Evolutionary conservation across 2,113 vertebrate genomes (phyloP), one percentile per base, ranked within the genome.

Genomic region (Myrmecobius fasciatus): DNA sequence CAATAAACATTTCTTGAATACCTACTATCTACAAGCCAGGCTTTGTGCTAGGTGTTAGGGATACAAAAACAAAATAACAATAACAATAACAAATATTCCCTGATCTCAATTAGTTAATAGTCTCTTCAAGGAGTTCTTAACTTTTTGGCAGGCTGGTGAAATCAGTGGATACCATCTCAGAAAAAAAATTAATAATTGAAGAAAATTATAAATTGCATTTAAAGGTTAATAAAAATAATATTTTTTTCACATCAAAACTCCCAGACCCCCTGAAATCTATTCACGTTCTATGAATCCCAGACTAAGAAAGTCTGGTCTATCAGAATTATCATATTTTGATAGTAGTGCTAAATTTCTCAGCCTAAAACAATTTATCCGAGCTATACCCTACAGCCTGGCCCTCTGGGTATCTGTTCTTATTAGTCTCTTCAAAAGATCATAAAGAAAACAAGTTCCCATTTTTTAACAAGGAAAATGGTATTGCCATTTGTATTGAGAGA

Each of bases 361-460:
- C 6, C 49, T 36, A 11, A 92, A 93, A 92, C 24, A 89, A 92
- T 90, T 92, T 83, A 75, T 5, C 3, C 90, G 36, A 49, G 26
- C 2, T 14, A 0, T 88, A 0, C 52, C 53, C 93, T n/a, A 10
- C 91, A 93, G 89, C 25, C 83, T 90, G 17, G 20, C 52, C 53
- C 60, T 93, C 56, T 91, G 43, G 47, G n/a, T 94, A 91, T n/a
- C 56, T 92, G 20, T 60, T 36, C 14, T 53, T 75, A 93, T 89
- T 94, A 96, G 88, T 96, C 53, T 94, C 8, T 49, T 53, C 94
- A 89, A 90, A 49, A 89, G 53, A 53, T 20, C 93, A 25, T 51
- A 94, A 0, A 91, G 43, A 92, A 97, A 94, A 83, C 25, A 90
- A 3, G 6, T 47, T 11, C 28, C 54, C 48, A 51, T 90, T 94